phyloP scores from a whole-genome alignment of 2,888 invertebrate genomes.

The Lathronympha strigana region DNA sequence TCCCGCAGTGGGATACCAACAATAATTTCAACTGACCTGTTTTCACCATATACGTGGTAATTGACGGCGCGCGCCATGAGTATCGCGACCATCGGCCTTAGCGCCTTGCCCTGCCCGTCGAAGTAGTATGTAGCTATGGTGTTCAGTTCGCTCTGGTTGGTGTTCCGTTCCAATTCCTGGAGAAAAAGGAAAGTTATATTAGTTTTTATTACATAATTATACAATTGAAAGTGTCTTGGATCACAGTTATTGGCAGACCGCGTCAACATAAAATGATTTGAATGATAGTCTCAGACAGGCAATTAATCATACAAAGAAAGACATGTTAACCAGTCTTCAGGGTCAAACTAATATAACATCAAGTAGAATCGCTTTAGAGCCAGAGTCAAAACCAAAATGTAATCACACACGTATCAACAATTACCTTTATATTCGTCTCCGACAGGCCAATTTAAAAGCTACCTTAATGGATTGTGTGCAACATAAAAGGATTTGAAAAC shows the following conservation, averaged over 20 bases:
- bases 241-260: too few relatives aligned
- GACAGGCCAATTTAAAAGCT: neutral
- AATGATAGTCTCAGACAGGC: neutral
- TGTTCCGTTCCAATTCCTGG: slow-evolving; percentile 90
- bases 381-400: neutral
- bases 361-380: neutral
- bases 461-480: neutral
- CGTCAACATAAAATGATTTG: too few relatives aligned
- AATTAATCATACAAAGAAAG: neutral
- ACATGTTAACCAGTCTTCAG: neutral
- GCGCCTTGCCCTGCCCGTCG: slow-evolving; percentile 98
- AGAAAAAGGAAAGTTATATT: slow-evolving; percentile 47
- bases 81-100: slow-evolving; percentile 97
- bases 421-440: neutral
- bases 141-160: slow-evolving; percentile 92
- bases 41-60: slow-evolving; percentile 93
- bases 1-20: neutral
- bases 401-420: neutral
- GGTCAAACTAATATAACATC: neutral
- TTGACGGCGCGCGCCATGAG: slow-evolving; percentile 97
- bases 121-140: slow-evolving; percentile 98
- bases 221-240: too few relatives aligned
- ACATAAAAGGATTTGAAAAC: neutral
- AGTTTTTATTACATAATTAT: too few relatives aligned
- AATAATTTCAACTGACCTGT: slow-evolving; percentile 84